Percentiles rank a stretch among this genome's conserved stretches.
Conservation (phyloP, 2,797 vertebrate species). For the Eulemur coronatus region DNA sequence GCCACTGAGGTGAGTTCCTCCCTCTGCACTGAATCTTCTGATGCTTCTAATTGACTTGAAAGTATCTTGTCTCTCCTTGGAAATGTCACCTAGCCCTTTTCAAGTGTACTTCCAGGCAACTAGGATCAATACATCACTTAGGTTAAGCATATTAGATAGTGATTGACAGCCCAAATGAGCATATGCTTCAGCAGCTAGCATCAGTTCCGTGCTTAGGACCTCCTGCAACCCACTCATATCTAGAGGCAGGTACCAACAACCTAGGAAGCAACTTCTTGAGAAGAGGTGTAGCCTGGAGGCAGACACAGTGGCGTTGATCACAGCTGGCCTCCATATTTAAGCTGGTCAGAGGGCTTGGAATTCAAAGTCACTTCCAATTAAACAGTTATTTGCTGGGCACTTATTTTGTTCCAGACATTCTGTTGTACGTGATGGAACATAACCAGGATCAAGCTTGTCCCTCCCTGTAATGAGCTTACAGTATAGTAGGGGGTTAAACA, state of each 20-base stretch:
- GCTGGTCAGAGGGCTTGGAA: background rate
- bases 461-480: background rate
- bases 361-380: conserved; percentile 23
- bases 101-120: conserved; percentile 83
- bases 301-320: background rate
- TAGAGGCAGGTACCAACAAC: background rate
- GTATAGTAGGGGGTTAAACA: background rate
- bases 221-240: conserved; percentile 74
- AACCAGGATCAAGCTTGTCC: background rate
- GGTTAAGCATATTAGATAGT: conserved; percentile 80
- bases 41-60: conserved; percentile 82
- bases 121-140: conserved; percentile 82
- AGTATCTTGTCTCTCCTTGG: conserved; percentile 80
- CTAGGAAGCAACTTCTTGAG: background rate
- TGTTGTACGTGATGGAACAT: background rate
- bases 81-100: conserved; percentile 84
- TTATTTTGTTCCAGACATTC: background rate
- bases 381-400: background rate
- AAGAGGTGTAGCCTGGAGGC: background rate
- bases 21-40: conserved; percentile 70
- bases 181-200: background rate
- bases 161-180: conserved; percentile 74
- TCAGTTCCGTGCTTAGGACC: conserved; percentile 65
- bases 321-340: background rate
- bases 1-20: conserved; percentile 75